Conservation (phyloP, 2,797 vertebrate species). For the Sebastes taczanowskii region DNA sequence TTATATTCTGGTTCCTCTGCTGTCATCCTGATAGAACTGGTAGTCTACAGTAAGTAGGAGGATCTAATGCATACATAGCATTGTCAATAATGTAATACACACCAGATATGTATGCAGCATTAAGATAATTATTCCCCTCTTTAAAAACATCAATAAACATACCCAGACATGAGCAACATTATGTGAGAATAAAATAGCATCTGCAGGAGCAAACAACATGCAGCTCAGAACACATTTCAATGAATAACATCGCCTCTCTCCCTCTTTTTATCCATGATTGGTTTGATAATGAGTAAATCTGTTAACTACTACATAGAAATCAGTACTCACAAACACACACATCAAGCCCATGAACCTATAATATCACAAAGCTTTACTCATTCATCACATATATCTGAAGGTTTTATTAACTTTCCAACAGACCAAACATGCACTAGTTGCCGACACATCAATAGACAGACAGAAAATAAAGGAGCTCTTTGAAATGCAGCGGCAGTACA, state of each 20-base stretch:
- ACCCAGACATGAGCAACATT: neutral
- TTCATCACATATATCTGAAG: neutral
- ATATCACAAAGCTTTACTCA: slow-evolving; percentile 10
- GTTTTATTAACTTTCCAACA: slow-evolving; percentile 19
- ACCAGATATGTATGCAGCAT: neutral
- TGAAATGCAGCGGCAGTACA: slow-evolving; percentile 31
- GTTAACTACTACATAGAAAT: neutral
- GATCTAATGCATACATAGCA: neutral
- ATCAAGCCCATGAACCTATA: neutral
- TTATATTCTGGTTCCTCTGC: neutral
- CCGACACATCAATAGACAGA: slow-evolving; percentile 46
- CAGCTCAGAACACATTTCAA: neutral
- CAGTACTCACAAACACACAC: neutral
- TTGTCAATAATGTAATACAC: neutral
- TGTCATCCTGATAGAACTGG: neutral
- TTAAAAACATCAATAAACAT: neutral
- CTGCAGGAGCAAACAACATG: neutral
- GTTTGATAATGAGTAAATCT: neutral
- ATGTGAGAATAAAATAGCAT: neutral
- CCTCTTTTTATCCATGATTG: neutral
- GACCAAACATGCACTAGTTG: slow-evolving; percentile 12
- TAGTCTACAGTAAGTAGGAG: neutral
- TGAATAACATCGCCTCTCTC: neutral
- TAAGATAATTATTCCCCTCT: neutral
- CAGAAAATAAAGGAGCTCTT: slow-evolving; percentile 44